Conservation (phyloP, 2,888 invertebrate species). For the Furcula furcula region DNA sequence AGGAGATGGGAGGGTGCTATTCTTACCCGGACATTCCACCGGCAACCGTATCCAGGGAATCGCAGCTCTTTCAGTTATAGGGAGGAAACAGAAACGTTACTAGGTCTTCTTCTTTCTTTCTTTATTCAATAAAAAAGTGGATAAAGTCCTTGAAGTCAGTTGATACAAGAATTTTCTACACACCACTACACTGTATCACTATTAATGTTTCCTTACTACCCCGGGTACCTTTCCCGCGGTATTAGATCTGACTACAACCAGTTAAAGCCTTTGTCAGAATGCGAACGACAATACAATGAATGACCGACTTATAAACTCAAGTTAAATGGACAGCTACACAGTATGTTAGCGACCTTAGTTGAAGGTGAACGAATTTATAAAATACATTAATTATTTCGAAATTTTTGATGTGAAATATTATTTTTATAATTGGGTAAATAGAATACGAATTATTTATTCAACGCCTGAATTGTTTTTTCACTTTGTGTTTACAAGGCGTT, state of each 20-base stretch:
- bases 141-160: slow-evolving; percentile 18
- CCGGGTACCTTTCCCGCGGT: slow-evolving; percentile 31
- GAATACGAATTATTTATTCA: no score
- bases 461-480: slow-evolving; percentile 18
- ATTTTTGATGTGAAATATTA: background rate
- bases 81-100: no score
- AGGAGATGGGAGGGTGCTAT: no score
- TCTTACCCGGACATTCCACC: no score
- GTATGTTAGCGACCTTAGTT: slow-evolving; percentile 34
- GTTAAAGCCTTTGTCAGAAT: slow-evolving; percentile 41
- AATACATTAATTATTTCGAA: background rate
- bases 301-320: slow-evolving; percentile 50
- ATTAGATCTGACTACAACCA: slow-evolving; percentile 44
- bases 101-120: no score
- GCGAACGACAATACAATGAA: slow-evolving; percentile 25
- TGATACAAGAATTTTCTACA: slow-evolving; percentile 17
- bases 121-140: no score
- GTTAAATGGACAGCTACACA: slow-evolving; percentile 33
- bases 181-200: slow-evolving; percentile 13
- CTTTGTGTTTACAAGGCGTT: background rate
- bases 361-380: slow-evolving; percentile 27
- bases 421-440: no score
- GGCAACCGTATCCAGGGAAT: no score
- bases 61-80: no score
- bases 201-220: slow-evolving; percentile 43